Base-by-base conservation (phyloP, 2,113 vertebrate species). In the Plectropomus leopardus region DNA sequence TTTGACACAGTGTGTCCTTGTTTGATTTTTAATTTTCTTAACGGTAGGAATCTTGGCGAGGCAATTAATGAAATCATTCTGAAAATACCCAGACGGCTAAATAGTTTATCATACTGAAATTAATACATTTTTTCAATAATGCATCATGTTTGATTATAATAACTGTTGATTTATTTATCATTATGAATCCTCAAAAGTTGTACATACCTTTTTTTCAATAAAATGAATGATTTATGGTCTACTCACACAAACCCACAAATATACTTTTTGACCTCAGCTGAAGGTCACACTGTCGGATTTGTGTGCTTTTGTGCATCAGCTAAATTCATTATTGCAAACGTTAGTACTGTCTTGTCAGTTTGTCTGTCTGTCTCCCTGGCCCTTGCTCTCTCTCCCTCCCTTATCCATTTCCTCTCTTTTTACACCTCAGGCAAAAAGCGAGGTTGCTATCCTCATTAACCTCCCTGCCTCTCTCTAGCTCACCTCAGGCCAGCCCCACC, bases 371-470 rank as follows among this genome's bases (percentile, higher is more conserved):
- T 64, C 72, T 79, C 47, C 5, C 64, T 68, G 45, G 48, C 59
- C 45, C 72, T 86, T 66, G 23, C 74, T 78, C 53, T 32, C 30
- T 48, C 50, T 34, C 66, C 50, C 67, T 69, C 70, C 40, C 66
- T 84, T 87, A 53, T 90, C 82, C 82, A 79, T 85, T 83, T 66
- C 63, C 82, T 71, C 80, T 78, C 72, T 83, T 70, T 68, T 68
- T 76, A 81, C 74, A 80, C 87, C 90, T 89, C 75, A 16, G 87
- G 93, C 92, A 90, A 87, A 91, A 87, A 83, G 86, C 74, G 63
- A 94, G 92, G 92, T 93, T 92, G 80, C 89, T 69, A 57, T 92
- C 89, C 87, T 95, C 91, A 94, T 95, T 95, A 95, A 93, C 89
- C 92, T 92, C 63, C 61, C 67, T 72, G 80, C 77, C 74, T 89